Base-by-base conservation (phyloP, 37 sponge, comb jelly and placozoan species). In the Ianthella basta region DNA sequence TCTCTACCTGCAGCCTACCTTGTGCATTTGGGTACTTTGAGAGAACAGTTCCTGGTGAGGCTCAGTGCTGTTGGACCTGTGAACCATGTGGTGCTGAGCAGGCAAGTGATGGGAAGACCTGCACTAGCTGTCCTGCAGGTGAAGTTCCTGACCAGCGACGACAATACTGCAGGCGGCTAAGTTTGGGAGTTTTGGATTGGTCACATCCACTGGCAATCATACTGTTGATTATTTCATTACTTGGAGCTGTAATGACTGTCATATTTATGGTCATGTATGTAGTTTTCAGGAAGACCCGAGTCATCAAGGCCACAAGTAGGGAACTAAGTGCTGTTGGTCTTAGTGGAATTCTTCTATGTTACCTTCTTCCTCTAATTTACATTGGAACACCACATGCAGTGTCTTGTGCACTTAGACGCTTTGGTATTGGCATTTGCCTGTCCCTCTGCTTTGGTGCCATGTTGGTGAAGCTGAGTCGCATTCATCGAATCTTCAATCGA, bases 381-480 rank as follows among this genome's bases (percentile, higher is more conserved):
- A 33, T 85, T 34, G 60, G 80, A 1, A 40, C 21, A 34, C 86
- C 86, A 24, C 85, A 56, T 35, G 37, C 56, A 33, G 37, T 29
- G 15, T 24, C 66, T 5, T 85, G 86, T 61, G 80, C 60, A 0
- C 4, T 78, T 16, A 56, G 60, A 54, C 30, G 86, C 2, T 18
- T 56, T 40, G 60, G 63, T 4, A 57, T 72, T 24, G 82, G 82
- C 19, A 4, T 85, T 10, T 81, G 41, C 5, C 29, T 85, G 20
- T 83, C 82, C 27, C 55, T 83, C 19, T 36, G 68, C 80, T 85
- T 81, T 40, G 86, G 86, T 50, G 79, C 86, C n/a, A 56, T 85
- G 20, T 64, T 85, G 4, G 55, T 85, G 36, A 85, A 85, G 55
- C 85, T 55, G 14, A 85, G 18, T 54, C 86, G 86, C 59, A 85